A percentile compares a stretch with the other conserved stretches of the same genome.
phyloP scores from a whole-genome alignment of 2,113 vertebrate species.

The Copsychus sechellarum region DNA sequence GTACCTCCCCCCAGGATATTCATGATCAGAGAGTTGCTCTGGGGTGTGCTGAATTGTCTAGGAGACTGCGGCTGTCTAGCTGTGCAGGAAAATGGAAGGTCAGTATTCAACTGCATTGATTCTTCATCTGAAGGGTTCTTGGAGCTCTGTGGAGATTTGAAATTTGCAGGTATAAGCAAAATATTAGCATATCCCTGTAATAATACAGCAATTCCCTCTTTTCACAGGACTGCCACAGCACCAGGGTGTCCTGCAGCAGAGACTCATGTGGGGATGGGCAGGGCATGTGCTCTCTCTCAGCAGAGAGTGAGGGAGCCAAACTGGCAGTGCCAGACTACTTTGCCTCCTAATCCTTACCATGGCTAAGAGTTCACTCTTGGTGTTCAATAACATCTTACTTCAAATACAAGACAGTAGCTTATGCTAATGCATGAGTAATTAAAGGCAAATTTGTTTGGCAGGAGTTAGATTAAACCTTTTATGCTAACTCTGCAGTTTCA shows the following conservation, averaged over 20 bases:
- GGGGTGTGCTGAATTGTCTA: conserved; percentile 71
- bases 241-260: background rate
- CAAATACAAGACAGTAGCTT: background rate
- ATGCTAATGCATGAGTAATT: conserved; percentile 1
- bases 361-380: background rate
- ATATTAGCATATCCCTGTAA: background rate
- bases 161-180: background rate
- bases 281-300: background rate
- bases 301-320: background rate
- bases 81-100: conserved; percentile 57
- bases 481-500: conserved; percentile 42
- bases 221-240: background rate
- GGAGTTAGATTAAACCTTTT: conserved; percentile 19
- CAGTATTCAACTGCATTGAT: conserved; percentile 70
- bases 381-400: conserved; percentile 1
- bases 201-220: background rate
- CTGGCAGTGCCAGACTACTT: background rate
- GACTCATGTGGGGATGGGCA: background rate
- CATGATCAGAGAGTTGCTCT: conserved; percentile 72
- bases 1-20: conserved; percentile 75
- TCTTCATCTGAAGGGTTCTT: conserved; percentile 84
- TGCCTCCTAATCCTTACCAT: background rate
- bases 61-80: conserved; percentile 44
- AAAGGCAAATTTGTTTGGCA: conserved; percentile 40
- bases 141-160: conserved; percentile 76